Evolutionary conservation across 1,140 invertebrate species (phyloP).

Genomic region (Adelges cooleyi): DNA sequence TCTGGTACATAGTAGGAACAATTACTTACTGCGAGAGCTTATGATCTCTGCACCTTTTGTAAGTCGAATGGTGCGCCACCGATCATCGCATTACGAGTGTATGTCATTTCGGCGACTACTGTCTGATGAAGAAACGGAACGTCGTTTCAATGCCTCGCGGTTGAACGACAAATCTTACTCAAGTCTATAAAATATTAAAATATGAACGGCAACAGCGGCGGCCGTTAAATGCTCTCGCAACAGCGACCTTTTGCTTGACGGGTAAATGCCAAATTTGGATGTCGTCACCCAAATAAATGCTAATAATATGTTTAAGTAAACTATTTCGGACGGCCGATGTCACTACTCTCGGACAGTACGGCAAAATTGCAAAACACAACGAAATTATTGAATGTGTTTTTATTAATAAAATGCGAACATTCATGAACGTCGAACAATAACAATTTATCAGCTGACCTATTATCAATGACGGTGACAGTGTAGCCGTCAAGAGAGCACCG

Average conservation of each 20-base stretch:
- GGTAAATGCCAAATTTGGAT: neutral
- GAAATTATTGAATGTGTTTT: neutral
- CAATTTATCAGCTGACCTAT: slow-evolving; percentile 21
- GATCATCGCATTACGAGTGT: too few species aligned
- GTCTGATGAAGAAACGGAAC: too few species aligned
- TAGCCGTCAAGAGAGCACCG: neutral
- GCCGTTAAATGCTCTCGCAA: too few species aligned
- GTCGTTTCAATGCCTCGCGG: too few species aligned
- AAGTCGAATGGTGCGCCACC: too few species aligned
- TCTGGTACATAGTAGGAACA: neutral
- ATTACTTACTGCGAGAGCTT: too few species aligned
- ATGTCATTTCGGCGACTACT: too few species aligned
- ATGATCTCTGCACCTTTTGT: too few species aligned
- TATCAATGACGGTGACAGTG: slow-evolving; percentile 2
- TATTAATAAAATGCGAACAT: slow-evolving; percentile 13
- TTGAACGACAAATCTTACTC: too few species aligned
- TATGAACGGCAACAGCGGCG: too few species aligned
- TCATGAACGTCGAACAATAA: slow-evolving; percentile 24
- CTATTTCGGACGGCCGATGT: neutral
- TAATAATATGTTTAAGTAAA: neutral
- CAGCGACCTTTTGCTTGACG: too few species aligned
- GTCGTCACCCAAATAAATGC: neutral
- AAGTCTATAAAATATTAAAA: too few species aligned
- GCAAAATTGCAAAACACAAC: slow-evolving; percentile 13
- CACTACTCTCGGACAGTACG: neutral